Conservation (phyloP, 2,797 vertebrate genomes). For the Stomatorhinus walkeri region DNA sequence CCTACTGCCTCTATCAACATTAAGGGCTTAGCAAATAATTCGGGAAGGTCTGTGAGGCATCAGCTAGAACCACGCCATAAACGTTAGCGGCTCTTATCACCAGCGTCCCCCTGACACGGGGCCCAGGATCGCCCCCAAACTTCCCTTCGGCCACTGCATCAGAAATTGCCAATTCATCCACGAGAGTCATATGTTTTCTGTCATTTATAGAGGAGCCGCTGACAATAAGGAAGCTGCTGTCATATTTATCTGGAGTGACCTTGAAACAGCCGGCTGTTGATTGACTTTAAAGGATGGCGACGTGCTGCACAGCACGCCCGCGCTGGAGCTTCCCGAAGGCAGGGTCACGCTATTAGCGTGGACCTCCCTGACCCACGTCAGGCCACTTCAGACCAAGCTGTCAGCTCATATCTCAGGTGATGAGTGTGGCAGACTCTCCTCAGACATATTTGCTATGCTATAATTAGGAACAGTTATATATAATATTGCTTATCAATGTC, state of each 20-base stretch:
- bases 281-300: neutral
- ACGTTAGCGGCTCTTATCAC: neutral
- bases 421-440: neutral
- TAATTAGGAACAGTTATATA: neutral
- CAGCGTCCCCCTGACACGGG: neutral
- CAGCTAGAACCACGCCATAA: neutral
- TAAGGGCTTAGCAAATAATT: neutral
- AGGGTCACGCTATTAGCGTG: neutral
- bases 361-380: neutral
- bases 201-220: neutral
- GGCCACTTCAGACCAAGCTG: neutral
- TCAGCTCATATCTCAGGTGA: constrained; percentile 3
- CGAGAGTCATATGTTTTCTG: neutral
- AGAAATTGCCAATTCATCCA: neutral
- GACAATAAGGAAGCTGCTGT: neutral
- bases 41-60: neutral
- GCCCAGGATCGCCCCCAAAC: neutral
- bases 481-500: neutral
- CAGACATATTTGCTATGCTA: neutral
- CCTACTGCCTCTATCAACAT: neutral
- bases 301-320: neutral
- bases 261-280: neutral
- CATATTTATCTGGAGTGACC: neutral
- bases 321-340: neutral
- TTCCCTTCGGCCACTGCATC: neutral